Conservation (phyloP, 2,113 vertebrate genomes). For the Gulo gulo region DNA sequence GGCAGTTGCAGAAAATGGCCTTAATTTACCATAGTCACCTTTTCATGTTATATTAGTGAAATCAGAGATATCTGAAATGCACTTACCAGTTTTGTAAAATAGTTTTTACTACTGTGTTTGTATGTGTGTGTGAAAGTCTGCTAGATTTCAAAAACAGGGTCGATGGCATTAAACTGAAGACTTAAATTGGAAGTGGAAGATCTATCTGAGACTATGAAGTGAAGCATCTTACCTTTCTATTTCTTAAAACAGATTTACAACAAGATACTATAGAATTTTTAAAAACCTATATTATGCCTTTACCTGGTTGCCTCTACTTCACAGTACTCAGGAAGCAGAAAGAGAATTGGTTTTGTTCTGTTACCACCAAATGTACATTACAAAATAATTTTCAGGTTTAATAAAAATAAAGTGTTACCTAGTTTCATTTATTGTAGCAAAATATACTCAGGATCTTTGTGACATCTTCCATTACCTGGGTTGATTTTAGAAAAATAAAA, state of each 20-base stretch:
- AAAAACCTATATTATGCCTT: not conserved
- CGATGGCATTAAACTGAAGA: not conserved
- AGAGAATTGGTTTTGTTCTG: not conserved
- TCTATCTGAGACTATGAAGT: not conserved
- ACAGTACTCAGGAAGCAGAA: not conserved
- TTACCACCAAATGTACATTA: not conserved
- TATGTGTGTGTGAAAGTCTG: not conserved
- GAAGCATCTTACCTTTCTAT: not conserved
- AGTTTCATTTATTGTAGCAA: not conserved
- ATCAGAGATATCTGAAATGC: not conserved
- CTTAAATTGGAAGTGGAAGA: not conserved
- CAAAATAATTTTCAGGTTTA: slow-evolving; percentile 23
- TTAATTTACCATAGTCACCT: not conserved
- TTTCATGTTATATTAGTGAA: slow-evolving; percentile 2
- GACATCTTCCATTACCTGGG: not conserved
- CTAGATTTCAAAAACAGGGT: slow-evolving; percentile 3
- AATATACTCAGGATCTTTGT: not conserved
- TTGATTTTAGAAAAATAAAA: not conserved
- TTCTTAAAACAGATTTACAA: slow-evolving; percentile 19
- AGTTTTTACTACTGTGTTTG: not conserved
- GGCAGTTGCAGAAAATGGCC: not conserved
- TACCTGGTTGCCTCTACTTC: not conserved
- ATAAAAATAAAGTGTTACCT: slow-evolving; percentile 12
- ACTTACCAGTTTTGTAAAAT: not conserved
- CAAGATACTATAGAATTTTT: not conserved